Evolutionary conservation across 2,888 invertebrate genomes (phyloP), one percentile per base, ranked within the genome.

Genomic region (Eulithis testata): DNA sequence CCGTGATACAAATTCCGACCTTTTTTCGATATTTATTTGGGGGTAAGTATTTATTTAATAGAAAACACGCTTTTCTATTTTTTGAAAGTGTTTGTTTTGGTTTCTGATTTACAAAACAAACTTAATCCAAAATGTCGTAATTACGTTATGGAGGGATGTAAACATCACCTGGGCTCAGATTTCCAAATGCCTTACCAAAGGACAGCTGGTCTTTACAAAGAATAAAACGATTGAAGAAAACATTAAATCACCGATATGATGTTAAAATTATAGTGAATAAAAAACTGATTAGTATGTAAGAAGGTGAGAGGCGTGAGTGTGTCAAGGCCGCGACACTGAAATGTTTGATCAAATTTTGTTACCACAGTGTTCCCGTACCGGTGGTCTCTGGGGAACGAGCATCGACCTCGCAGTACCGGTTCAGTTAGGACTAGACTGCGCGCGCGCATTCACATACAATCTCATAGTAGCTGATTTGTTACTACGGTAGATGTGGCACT

Each of bases 401-500:
- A 55, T 65, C 73, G 73, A 76, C 76, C 76, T 71, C 73, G 56
- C 60, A 37, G 65, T 74, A 76, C 76, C 74, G 72, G 76, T 74
- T 73, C 69, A 67, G 72, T 72, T 72, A 71, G 66, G 70, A 67
- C 62, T 63, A 65, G 65, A 52, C 69, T 62, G 50, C 69, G 66
- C 67, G 69, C 65, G 65, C 72, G 71, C 73, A 72, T 69, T 70
- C 70, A 66, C 67, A 67, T 68, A 60, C 65, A 65, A 72, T 69
- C 65, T 70, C 65, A 60, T 69, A 69, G 69, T 65, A 66, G 47
- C 53, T 52, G 57, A 50, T 47, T 56, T 43, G 14, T 31, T 62
- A 76, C 80, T 80, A 83, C 81, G 80, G 81, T 43, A 60, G 27
- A 59, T 14, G 31, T 49, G 53, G 8, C 49, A 50, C 43, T 54